These are phyloP conservation scores for Popillia japonica DNA, from an alignment of 1,140 invertebrate genomes.

Conservation along the genomic window DNA sequence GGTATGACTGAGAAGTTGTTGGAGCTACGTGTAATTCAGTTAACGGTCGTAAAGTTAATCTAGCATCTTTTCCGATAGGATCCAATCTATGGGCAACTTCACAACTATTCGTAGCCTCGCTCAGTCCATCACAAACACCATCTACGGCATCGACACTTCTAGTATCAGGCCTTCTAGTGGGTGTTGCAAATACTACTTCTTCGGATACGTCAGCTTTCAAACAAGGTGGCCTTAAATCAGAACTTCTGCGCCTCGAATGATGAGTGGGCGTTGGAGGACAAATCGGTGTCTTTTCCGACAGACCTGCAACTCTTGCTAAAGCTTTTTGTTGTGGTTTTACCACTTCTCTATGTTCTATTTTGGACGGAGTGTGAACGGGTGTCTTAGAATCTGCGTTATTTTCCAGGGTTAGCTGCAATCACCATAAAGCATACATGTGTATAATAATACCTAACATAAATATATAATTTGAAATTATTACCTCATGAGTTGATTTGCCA, in stretches of 20 bases:
- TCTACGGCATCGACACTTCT: not conserved
- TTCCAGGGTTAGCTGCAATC: not conserved
- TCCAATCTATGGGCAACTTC: slow-evolving; percentile 18
- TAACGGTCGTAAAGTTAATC: slow-evolving; percentile 16
- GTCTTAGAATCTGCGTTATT: slow-evolving; percentile 1
- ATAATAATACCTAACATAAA: not conserved
- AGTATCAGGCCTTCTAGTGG: not conserved
- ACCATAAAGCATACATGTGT: not conserved
- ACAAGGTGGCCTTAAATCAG: slow-evolving; percentile 59
- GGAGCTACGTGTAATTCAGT: slow-evolving; percentile 36
- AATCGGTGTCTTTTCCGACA: slow-evolving; percentile 60
- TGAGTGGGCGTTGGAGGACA: slow-evolving; percentile 85
- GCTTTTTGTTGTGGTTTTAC: slow-evolving; percentile 62
- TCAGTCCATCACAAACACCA: not conserved
- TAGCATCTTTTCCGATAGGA: slow-evolving; percentile 9
- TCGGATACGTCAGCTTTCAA: slow-evolving; percentile 57
- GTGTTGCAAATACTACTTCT: not conserved
- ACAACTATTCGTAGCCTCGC: not conserved
- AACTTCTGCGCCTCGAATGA: slow-evolving; percentile 70
- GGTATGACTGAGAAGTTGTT: slow-evolving; percentile 13
- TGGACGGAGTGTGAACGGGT: slow-evolving; percentile 15
- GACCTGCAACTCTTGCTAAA: slow-evolving; percentile 64
- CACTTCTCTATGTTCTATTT: slow-evolving; percentile 31
- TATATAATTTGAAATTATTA: not conserved
- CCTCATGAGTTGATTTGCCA: slow-evolving; percentile 35